Evolutionary conservation across 2,113 vertebrate species (phyloP).

Genomic region (Nothoprocta pentlandii): DNA sequence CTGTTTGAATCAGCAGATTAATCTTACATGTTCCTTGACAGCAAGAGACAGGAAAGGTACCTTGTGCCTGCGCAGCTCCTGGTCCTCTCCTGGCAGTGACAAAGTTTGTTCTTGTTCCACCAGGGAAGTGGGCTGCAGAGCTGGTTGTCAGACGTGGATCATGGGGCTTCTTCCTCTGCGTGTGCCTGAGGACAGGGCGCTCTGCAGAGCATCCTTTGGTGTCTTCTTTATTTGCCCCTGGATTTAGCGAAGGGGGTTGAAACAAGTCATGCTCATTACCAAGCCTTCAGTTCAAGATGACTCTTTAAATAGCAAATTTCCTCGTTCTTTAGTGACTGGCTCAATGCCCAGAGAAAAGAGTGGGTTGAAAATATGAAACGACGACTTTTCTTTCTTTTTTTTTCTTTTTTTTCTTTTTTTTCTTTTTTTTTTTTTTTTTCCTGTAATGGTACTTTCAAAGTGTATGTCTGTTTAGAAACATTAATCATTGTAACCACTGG

Average conservation of each 20-base stretch:
- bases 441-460: conserved; percentile 61
- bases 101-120: not conserved
- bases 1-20: conserved; percentile 14
- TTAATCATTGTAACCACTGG: conserved; percentile 53
- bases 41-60: not conserved
- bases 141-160: not conserved
- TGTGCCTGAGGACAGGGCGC: conserved; percentile 10
- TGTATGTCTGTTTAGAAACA: conserved; percentile 67
- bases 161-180: not conserved
- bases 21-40: conserved; percentile 17
- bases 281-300: conserved; percentile 47
- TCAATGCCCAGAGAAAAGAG: conserved; percentile 59
- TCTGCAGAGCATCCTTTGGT: not conserved
- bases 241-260: not conserved
- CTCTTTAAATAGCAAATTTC: conserved; percentile 61
- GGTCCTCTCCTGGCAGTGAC: not conserved
- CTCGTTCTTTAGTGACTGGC: conserved; percentile 49
- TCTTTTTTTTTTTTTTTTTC: conserved; percentile 32
- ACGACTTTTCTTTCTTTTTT: conserved; percentile 15
- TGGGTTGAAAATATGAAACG: conserved; percentile 52
- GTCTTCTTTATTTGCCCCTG: not conserved
- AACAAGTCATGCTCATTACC: conserved; percentile 26
- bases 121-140: not conserved
- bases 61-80: not conserved
- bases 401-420: not conserved